Evolutionary conservation across 2,113 vertebrate genomes (phyloP), one percentile per base, ranked within the genome.

Genomic region (Anoura caudifer): DNA sequence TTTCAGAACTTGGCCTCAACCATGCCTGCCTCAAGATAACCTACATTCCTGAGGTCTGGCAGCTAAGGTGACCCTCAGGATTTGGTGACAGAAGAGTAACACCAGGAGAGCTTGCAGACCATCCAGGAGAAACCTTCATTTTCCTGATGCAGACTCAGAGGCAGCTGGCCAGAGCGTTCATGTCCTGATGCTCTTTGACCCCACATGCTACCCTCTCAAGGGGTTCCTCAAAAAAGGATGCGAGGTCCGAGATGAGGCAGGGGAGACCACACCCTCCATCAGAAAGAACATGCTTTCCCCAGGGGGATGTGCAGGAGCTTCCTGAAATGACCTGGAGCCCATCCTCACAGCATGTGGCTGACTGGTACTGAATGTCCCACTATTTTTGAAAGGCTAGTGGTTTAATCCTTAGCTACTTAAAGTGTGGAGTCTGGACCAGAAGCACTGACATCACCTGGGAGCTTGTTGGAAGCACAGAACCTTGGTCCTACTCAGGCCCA

Each of bases 111-210:
- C 52, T 16, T 4, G 4, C 5, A 67, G 43, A 31, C 17, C 15
- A 10, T 2, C 15, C 33, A 28, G 10, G 0, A 3, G 81, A 67
- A n/a, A 33, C 63, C 12, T 4, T 79, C 15, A 7, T 54, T 83
- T 43, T 22, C 61, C 69, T 81, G 45, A 38, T 11, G 38, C 12
- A 86, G 77, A 85, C 16, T 56, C 26, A 19, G 28, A 80, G 12
- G 2, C 0, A 0, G 24, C 4, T 36, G n/a, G 33, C 70, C 81
- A 31, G n/a, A 38, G 31, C 4, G 0, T 31, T 67, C 24, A 12
- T 9, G 15, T 14, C 52, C 59, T 69, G 20, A 26, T 16, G 1
- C 41, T n/a, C 61, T 67, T 45, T 84, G 81, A 26, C 33, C 24
- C 61, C 36, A 67, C 2, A 0, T 20, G 33, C 1, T 1, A 38